These are phyloP conservation scores for Eupithecia abbreviata DNA, from an alignment of 2,888 invertebrate species.

Conservation along the genomic window DNA sequence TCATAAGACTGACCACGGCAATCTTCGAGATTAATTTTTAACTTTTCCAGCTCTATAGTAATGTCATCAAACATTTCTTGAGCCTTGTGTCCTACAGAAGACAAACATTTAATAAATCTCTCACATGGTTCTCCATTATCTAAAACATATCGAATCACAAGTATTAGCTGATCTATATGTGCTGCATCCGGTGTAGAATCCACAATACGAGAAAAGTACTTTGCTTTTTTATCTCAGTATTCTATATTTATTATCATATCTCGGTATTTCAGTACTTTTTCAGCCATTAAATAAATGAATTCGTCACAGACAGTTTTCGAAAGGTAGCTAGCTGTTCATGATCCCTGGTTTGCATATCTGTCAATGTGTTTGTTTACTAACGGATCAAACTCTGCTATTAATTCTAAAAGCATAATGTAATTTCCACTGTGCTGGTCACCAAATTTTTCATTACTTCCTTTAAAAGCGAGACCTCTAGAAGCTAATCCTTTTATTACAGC, in stretches of 20 bases:
- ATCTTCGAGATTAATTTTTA: background rate
- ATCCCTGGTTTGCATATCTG: slow-evolving; percentile 9
- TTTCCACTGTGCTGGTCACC: slow-evolving; percentile 38
- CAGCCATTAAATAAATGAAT: slow-evolving; percentile 14
- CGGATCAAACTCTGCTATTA: slow-evolving; percentile 37
- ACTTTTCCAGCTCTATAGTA: background rate
- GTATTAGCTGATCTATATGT: background rate
- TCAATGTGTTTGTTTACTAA: slow-evolving; percentile 17
- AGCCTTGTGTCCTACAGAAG: background rate
- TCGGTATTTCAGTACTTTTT: slow-evolving; percentile 13
- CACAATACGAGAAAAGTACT: background rate
- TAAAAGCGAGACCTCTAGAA: slow-evolving; percentile 43
- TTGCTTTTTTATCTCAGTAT: background rate
- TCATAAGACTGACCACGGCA: slow-evolving; percentile 22
- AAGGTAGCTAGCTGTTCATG: slow-evolving; percentile 5
- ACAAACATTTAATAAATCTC: background rate
- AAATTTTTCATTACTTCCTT: slow-evolving; percentile 39
- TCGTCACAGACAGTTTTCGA: slow-evolving; percentile 10
- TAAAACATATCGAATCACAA: background rate
- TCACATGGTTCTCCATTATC: background rate
- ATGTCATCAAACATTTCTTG: slow-evolving; percentile 9
- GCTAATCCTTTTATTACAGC: slow-evolving; percentile 39
- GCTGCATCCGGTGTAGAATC: slow-evolving; percentile 1
- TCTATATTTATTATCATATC: background rate
- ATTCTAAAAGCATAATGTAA: slow-evolving; percentile 35